phyloP scores from a whole-genome alignment of 92 coral and sea anemone genomes.

The Epizoanthus rinbou region DNA sequence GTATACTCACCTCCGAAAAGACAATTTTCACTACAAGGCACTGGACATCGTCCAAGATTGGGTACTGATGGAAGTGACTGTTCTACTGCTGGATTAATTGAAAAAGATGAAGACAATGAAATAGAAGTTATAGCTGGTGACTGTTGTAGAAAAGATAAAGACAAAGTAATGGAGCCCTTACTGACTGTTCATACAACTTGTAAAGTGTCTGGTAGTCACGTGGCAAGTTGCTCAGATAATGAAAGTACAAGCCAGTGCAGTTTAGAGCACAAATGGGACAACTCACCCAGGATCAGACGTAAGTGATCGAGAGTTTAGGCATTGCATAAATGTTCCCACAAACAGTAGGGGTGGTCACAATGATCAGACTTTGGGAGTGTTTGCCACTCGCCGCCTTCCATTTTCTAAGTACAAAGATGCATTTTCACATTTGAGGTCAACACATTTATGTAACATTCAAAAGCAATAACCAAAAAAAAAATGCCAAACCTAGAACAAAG shows the following conservation, averaged over 20 bases:
- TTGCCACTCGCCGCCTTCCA: too few relatives aligned
- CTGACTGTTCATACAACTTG: background rate
- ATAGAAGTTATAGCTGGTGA: background rate
- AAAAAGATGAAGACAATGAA: constrained; percentile 64
- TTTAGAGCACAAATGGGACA: constrained; percentile 5
- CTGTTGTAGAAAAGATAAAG: background rate
- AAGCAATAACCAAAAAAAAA: too few relatives aligned
- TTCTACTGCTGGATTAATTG: constrained; percentile 63
- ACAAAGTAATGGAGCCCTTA: background rate
- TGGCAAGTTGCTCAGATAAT: background rate
- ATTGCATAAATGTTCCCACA: too few relatives aligned
- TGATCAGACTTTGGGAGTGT: too few relatives aligned
- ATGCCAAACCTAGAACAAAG: too few relatives aligned
- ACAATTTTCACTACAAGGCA: constrained; percentile 4
- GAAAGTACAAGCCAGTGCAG: background rate
- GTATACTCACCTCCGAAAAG: constrained; percentile 48
- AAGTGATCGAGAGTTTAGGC: too few relatives aligned
- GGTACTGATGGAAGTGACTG: constrained; percentile 60
- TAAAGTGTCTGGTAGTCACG: background rate
- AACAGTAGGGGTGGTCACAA: too few relatives aligned
- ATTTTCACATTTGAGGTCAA: too few relatives aligned
- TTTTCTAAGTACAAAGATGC: too few relatives aligned
- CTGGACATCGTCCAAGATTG: constrained; percentile 38
- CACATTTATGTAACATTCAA: too few relatives aligned
- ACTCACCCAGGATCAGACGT: too few relatives aligned